Conservation (phyloP, 2,113 vertebrate species). For the Guaruba guarouba region DNA sequence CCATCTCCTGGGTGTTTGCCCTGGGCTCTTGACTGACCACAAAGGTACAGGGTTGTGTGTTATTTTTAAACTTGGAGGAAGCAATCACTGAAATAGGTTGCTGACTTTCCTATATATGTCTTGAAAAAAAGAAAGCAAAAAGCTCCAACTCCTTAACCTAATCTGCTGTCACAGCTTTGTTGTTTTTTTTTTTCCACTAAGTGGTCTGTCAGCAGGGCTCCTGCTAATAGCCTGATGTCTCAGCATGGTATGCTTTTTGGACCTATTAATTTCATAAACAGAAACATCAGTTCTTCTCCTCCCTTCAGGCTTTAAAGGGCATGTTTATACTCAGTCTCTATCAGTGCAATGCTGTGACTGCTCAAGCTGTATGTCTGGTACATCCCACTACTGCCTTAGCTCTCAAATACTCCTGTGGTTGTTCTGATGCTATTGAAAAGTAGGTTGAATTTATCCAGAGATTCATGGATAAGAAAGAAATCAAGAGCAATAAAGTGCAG, state of each 20-base stretch:
- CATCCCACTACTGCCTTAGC: background rate
- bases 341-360: background rate
- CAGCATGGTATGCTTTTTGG: background rate
- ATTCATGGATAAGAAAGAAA: background rate
- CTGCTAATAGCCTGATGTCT: background rate
- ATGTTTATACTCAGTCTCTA: background rate
- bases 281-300: background rate
- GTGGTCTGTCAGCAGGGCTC: background rate
- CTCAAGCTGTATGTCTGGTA: background rate
- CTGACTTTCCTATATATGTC: background rate
- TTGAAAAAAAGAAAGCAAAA: background rate
- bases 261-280: conserved; percentile 1
- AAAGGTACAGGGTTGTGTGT: background rate
- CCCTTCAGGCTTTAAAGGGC: background rate
- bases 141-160: background rate
- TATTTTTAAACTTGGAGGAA: background rate
- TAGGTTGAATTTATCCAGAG: background rate
- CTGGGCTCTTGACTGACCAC: background rate
- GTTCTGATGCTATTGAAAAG: background rate
- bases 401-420: background rate
- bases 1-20: background rate
- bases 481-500: background rate
- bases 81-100: background rate
- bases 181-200: background rate
- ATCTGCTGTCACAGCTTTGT: background rate